Conservation (phyloP, 2,797 vertebrate species). For the Hemibagrus guttatus region DNA sequence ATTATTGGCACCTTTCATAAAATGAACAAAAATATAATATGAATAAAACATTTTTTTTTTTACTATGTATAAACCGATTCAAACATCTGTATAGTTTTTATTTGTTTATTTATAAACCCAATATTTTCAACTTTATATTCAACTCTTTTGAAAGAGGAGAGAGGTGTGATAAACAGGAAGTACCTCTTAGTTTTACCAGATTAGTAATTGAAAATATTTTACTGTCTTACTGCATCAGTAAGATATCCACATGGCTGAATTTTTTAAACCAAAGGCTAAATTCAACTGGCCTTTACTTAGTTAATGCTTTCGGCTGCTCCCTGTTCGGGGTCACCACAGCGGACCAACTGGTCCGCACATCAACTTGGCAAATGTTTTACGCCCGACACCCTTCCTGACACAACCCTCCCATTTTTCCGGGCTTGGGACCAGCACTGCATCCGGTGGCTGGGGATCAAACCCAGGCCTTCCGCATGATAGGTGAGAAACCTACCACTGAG, state of each 20-base stretch:
- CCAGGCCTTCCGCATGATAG: too few species aligned
- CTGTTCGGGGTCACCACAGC: too few species aligned
- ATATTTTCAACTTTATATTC: too few species aligned
- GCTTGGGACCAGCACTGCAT: too few species aligned
- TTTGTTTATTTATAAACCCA: neutral
- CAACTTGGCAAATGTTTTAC: too few species aligned
- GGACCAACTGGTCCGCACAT: too few species aligned
- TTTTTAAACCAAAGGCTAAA: slow-evolving; percentile 33
- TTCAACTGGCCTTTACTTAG: slow-evolving; percentile 39
- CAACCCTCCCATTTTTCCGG: too few species aligned
- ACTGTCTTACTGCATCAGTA: neutral
- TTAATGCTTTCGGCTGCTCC: too few species aligned
- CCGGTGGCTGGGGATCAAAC: too few species aligned
- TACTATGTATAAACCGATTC: neutral
- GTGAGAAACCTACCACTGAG: too few species aligned
- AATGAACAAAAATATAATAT: neutral
- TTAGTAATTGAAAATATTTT: neutral
- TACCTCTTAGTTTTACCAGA: slow-evolving; percentile 15
- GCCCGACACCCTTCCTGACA: too few species aligned
- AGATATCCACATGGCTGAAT: neutral
- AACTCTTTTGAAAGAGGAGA: neutral
- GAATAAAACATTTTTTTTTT: neutral
- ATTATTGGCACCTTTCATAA: neutral
- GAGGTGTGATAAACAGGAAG: neutral
- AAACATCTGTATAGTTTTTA: neutral